Evolutionary conservation across 2,797 vertebrate genomes (phyloP).

Genomic region (Luscinia megarhynchos): DNA sequence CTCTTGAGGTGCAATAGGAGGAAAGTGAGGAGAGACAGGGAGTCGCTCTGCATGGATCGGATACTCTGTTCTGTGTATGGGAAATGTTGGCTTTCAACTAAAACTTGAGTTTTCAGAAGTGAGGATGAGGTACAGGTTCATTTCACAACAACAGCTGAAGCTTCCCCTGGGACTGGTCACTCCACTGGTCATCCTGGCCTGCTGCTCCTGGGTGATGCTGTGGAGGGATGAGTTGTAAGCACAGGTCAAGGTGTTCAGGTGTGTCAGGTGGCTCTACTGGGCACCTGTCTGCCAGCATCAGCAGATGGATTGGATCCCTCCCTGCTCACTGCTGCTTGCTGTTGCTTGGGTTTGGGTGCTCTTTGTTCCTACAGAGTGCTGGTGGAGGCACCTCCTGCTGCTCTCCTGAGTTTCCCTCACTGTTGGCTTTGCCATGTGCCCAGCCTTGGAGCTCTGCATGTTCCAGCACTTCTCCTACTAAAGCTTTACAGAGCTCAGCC

Average conservation of each 20-base stretch:
- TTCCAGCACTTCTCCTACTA: background rate
- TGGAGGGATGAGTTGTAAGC: background rate
- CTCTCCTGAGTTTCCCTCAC: background rate
- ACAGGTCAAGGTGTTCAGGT: background rate
- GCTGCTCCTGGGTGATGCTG: background rate
- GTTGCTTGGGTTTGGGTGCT: background rate
- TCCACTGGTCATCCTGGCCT: background rate
- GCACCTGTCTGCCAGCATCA: no score
- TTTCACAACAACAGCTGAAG: background rate
- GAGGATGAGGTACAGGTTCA: background rate
- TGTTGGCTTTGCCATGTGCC: background rate
- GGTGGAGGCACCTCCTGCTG: background rate
- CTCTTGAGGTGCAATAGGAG: slow-evolving; percentile 60
- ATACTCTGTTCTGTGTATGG: background rate
- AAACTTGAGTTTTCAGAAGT: background rate
- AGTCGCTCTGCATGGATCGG: background rate
- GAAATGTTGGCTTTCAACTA: background rate
- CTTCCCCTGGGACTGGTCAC: background rate
- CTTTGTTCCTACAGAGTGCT: background rate
- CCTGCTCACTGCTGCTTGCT: background rate
- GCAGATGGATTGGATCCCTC: background rate
- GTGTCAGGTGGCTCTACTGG: background rate
- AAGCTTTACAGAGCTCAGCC: background rate
- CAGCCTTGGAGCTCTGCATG: accelerated
- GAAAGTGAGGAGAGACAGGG: slow-evolving; percentile 38